Base-by-base conservation (phyloP, 2,113 vertebrate species). In the Platichthys flesus region DNA sequence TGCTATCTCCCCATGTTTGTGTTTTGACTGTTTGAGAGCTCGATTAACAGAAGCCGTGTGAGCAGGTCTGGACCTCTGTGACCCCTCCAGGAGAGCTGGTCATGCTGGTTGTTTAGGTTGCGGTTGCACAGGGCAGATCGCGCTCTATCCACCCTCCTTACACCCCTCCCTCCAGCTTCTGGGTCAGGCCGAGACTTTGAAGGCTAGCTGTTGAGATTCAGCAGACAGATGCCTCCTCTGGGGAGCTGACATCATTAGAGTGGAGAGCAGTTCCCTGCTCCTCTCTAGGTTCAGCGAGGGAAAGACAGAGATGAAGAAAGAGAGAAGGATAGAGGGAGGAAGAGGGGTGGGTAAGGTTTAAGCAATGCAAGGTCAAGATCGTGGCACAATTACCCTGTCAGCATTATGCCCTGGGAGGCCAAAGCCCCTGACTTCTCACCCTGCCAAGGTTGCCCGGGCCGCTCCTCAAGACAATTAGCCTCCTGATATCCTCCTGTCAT, bases 201-300 rank as follows among this genome's bases (percentile, higher is more conserved):
- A 85, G 71, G 84, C 82, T 67, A 65, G 87, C 60, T 86, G 91
- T 87, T 91, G 85, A 88, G 86, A 91, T 92, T 90, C 90, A 81
- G 83, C 82, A 82, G 84, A 88, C 82, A 79, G 77, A 84, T 52
- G 35, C 77, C 57, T 84, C 66, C 89, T 83, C 87, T 16, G 47
- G 85, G 90, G 90, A 89, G 84, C 88, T 90, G 90, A 93, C 90
- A 93, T 91, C 90, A 91, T 93, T 93, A 91, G 90, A 89, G 87
- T 14, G 37, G 76, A 84, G 90, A 92, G 89, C 90, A 86, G 79
- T 79, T 81, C 60, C 74, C 65, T 57, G 73, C 84, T 87, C 78
- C 76, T 85, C 77, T 78, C 56, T 66, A 2, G 79, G 84, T 63
- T 79, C 73, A 72, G 72, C 3, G 0, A 79, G 78, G 66, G 75